Percentiles rank a stretch among this genome's conserved stretches.
Conservation (phyloP, 2,113 vertebrate genomes). For the Empidonax traillii region DNA sequence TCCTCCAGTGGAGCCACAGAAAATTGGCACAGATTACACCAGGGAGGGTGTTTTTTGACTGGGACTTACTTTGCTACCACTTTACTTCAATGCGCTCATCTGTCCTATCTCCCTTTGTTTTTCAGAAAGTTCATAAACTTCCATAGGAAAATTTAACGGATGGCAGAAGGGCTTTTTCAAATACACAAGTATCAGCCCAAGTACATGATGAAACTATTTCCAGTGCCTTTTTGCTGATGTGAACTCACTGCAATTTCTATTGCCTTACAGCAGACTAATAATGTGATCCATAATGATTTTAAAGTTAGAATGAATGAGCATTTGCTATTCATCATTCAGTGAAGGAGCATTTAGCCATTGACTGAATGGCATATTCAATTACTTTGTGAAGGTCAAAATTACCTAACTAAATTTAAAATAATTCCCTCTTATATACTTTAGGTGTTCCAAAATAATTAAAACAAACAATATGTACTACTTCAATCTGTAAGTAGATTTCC, state of each 20-base stretch:
- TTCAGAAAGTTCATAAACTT: neutral
- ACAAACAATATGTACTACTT: neutral
- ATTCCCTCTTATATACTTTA: neutral
- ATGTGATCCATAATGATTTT: neutral
- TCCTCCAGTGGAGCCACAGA: neutral
- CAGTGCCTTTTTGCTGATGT: neutral
- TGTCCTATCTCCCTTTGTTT: neutral
- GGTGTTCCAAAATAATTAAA: neutral
- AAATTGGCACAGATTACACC: neutral
- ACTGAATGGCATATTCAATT: neutral
- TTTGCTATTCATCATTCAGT: neutral
- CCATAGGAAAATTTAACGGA: neutral
- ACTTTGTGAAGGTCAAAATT: neutral
- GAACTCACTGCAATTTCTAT: neutral
- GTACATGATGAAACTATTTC: neutral
- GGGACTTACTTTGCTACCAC: neutral
- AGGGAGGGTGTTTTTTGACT: neutral
- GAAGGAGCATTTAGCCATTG: neutral
- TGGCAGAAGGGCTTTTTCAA: conserved; percentile 15
- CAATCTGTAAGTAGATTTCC: neutral
- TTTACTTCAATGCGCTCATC: neutral
- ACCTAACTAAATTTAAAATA: neutral
- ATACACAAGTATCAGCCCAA: neutral
- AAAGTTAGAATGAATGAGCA: neutral
- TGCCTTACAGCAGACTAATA: neutral